Evolutionary conservation across 2,888 invertebrate species (phyloP), one percentile per base, ranked within the genome.

Genomic region (Drosophila borborema): DNA sequence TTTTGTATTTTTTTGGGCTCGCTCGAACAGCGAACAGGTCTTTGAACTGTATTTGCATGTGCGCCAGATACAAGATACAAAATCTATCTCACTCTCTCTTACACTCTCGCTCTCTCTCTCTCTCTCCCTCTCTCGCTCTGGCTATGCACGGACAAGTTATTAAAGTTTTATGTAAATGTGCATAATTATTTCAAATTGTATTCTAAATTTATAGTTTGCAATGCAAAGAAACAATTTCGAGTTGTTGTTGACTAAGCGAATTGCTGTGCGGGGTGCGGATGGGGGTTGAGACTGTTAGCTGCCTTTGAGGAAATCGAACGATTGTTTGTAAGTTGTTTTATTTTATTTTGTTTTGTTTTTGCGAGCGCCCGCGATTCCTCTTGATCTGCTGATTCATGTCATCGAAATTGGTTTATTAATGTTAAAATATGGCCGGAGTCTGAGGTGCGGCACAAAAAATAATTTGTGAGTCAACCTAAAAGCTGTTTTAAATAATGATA

Each of bases 41-140:
- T 89, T 89, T 89, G 89, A 85, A 85, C 85, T 87, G 89, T 79
- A 86, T 89, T 79, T 72, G 87, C 87, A 81, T 89, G 76, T 86
- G 84, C 87, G 84, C 87, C 83, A 83, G 89, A 76, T 71, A 76
- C 76, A 69, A 70, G 58, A 76, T 72, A 80, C 80, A 71, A 77
- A 66, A 74, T 77, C 69, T n/a, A 51, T 38, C 43, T 64, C 14
- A 56, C 38, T 62, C 60, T 60, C 49, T 66, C 43, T 62, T n/a
- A 5, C 31, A 12, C n/a, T n/a, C 53, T 40, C 51, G 14, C 56
- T 77, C 69, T 68, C 56, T 56, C 49, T 66, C 43, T 55, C 34
- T 7, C 31, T 20, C 43, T 55, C 34, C 4, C 31, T 20, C 56
- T 62, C 49, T 40, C 51, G 20, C 60, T 77, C 69, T 68, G 62